These are phyloP conservation scores for Lordiphosa fenestrarum DNA, from an alignment of 2,888 invertebrate species.

Conservation along the genomic window DNA sequence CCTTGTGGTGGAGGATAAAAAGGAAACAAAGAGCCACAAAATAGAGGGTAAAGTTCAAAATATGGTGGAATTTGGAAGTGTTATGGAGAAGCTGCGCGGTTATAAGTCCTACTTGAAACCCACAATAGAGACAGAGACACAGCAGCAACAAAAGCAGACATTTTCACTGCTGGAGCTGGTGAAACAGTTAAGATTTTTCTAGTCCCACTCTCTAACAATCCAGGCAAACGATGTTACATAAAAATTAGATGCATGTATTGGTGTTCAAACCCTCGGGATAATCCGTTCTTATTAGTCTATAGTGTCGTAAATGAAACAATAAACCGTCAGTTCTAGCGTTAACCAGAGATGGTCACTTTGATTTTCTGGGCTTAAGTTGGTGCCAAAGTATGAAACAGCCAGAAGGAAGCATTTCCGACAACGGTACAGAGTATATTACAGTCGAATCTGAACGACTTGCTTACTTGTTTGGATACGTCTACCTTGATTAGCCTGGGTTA, in stretches of 20 bases:
- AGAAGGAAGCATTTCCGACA: no score
- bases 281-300: neutral
- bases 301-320: no score
- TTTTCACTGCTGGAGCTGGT: slow-evolving; percentile 45
- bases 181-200: slow-evolving; percentile 44
- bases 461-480: no score
- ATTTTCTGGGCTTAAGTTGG: no score
- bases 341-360: no score
- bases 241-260: slow-evolving; percentile 34
- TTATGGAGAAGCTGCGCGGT: slow-evolving; percentile 43
- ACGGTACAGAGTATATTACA: no score
- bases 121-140: neutral
- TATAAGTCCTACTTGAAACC: slow-evolving; percentile 7
- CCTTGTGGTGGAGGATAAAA: slow-evolving; percentile 11
- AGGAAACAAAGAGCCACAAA: neutral
- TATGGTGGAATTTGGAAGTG: slow-evolving; percentile 39
- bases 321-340: no score
- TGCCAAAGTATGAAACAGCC: no score
- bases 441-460: no score
- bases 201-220: slow-evolving; percentile 1
- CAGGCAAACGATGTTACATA: slow-evolving; percentile 4
- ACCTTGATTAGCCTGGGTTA: no score
- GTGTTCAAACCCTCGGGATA: slow-evolving; percentile 3
- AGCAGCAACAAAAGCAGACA: slow-evolving; percentile 15
- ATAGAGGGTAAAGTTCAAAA: neutral